Base-by-base conservation (phyloP, 2,888 invertebrate species). In the Belgica antarctica region DNA sequence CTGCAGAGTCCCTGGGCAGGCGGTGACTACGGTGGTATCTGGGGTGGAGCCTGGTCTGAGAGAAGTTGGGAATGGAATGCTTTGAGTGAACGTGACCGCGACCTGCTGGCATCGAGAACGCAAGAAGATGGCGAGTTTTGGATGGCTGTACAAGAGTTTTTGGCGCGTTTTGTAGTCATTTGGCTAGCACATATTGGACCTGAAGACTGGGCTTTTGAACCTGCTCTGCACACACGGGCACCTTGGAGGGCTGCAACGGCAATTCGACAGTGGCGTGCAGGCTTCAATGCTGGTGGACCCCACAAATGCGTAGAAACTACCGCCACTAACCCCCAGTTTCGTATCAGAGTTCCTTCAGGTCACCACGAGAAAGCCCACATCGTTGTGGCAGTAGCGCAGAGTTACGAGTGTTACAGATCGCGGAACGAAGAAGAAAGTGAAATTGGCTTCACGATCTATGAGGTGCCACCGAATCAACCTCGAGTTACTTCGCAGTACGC, bases 11-110 rank as follows among this genome's bases (percentile, higher is more conserved):
- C 87, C 1, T 74, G 74, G 74, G 74, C 73, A 17, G 73, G 74
- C 22, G 72, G 73, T 25, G 74, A 74, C 72, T 85, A 85, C 83
- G 88, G 86, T 1, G 86, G 86, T 1, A 86, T 87, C 75, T 88
- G 88, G 89, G 84, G 84, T 46, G 89, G 89, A 25, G 84, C 87
- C 1, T 89, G 89, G 89, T 84, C 87, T 72, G 87, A 88, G 75
- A 78, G 86, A 72, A 84, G 85, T 65, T 83, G 85, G 82, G 87
- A 87, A 78, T 88, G 89, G 89, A 85, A 86, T 76, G 84, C 85
- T 17, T 79, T 88, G 62, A 82, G 85, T 17, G 82, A 83, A 62
- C 79, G 85, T 72, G 86, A 87, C 77, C 85, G 87, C 73, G 86
- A 86, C 73, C 78, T 86, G 72, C 82, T 87, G 2, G 85, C 85